Percentiles rank a stretch among this genome's conserved stretches.
These are phyloP conservation scores for Cheilosia vulpina DNA, from an alignment of 2,888 invertebrate genomes.

Conservation along the genomic window DNA sequence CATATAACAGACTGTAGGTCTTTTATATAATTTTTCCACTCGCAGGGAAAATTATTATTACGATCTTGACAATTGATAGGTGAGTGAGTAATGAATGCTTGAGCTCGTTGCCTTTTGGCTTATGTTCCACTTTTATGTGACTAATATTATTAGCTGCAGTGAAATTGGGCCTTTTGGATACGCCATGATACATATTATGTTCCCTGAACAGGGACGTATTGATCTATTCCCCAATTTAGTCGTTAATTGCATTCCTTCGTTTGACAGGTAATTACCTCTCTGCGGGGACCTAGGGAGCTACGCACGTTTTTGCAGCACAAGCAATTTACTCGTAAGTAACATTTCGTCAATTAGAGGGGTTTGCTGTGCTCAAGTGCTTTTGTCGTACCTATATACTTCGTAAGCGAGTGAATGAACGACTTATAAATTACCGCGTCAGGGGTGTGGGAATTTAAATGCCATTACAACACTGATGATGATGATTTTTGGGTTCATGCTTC, in stretches of 20 bases:
- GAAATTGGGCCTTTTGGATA: background rate
- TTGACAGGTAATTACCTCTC: conserved; percentile 17
- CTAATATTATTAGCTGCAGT: conserved; percentile 12
- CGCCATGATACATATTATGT: conserved; percentile 12
- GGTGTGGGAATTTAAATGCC: too few species aligned
- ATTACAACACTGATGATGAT: too few species aligned
- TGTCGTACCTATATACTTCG: background rate
- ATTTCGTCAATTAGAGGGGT: conserved; percentile 31
- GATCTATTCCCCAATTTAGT: background rate
- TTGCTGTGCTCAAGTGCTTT: conserved; percentile 23
- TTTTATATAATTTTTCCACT: too few species aligned
- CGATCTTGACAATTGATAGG: conserved; percentile 69
- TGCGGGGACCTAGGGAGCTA: background rate
- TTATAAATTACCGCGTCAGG: background rate
- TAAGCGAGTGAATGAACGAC: background rate
- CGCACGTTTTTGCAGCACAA: background rate
- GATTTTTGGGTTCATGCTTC: background rate
- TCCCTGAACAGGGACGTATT: background rate
- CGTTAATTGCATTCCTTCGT: conserved; percentile 2
- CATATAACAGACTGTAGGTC: conserved; percentile 13
- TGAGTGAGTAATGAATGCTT: conserved; percentile 69
- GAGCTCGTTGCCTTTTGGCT: conserved; percentile 4
- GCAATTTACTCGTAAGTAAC: conserved; percentile 1
- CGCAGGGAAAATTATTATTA: conserved; percentile 65
- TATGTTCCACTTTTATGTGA: conserved; percentile 44